Evolutionary conservation across 2,888 invertebrate genomes (phyloP), one percentile per base, ranked within the genome.

Genomic region (Cantharis lateralis): DNA sequence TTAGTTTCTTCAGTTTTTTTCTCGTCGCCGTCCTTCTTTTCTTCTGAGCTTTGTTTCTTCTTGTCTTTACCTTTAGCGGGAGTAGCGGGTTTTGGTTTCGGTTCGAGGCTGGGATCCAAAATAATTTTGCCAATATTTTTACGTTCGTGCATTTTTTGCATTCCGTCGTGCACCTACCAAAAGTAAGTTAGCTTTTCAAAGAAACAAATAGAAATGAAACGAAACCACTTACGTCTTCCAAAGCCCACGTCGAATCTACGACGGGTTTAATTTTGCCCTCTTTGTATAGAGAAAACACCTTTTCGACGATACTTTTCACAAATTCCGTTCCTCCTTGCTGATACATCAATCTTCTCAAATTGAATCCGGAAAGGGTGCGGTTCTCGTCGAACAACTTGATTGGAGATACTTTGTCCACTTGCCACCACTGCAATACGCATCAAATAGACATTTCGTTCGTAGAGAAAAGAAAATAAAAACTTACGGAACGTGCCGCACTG

Each of bases 101-200:
- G 94, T 87, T 94, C 94, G 87, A 94, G 87, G 63, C 93, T 92
- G 20, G 96, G 95, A 86, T 96, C 95, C 80, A 97, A 89, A 66
- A 96, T 91, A 68, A 97, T 91, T 88, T 96, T 96, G 74, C 97
- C 97, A 84, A 96, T 92, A 89, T 97, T 96, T 89, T 95, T 96
- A 85, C 96, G 93, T 85, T 96, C 96, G 88, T 96, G 96, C 93
- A 97, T 94, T 88, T 95, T 96, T 88, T 95, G 95, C 96, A 97
- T 96, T 7, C 95, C 96, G 85, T 96, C 96, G 24, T 93, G 93
- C 15, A 96, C 94, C 95, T 95, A 84, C 26, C 83, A 71, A 62
- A 15, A 62, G 11, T 10, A 5, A 16, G 1, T 11, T 66, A 3
- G 5, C 20, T 20, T n/a, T 66, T 66, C 26, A n/a, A 3, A 20